Base-by-base conservation (phyloP, 2,797 vertebrate species). In the Pseudochromis fuscus region DNA sequence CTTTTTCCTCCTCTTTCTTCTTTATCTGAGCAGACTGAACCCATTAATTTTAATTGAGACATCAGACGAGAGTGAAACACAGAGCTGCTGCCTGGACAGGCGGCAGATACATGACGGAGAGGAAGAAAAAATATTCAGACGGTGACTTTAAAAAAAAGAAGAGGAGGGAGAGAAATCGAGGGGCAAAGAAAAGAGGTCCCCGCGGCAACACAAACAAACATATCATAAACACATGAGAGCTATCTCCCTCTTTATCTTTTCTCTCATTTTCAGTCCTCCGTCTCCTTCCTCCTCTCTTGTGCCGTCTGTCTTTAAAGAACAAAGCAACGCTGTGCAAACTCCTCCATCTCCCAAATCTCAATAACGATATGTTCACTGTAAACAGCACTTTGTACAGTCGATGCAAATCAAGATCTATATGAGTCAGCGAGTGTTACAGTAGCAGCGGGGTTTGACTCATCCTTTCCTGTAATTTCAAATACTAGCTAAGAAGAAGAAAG, bases 1-100 rank as follows among this genome's bases (percentile, higher is more conserved):
- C 58, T 73, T 80, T 78, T 83, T 82, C 67, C 62, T 77, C 66
- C 57, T 82, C 84, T 86, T 75, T 84, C 77, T 88, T 88, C 83
- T 88, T 87, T 83, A 88, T 89, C 85, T 83, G 61, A 79, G 77
- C 86, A 84, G 85, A 72, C 87, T 75, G 83, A 90, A 88, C 82
- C 68, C 86, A 90, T 90, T 90, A 62, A 88, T 88, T 91, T 90
- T 87, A 92, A 93, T 88, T 91, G 86, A 89, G 85, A 89, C 87
- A 88, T 89, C 90, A 90, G 87, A 90, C 55, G 45, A 61, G 72
- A 75, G 65, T 45, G 81, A 90, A 82, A 79, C 72, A 57, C 69
- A 78, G 75, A 81, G 82, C 9, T n/a, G 52, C 75, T 87, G 85
- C 81, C 69, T 86, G 87, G 89, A 91, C 87, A 77, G 87, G 72